A percentile compares a stretch with the other conserved stretches of the same genome.
These are phyloP conservation scores for Aptenodytes patagonicus DNA, from an alignment of 2,113 vertebrate species.

Conservation along the genomic window DNA sequence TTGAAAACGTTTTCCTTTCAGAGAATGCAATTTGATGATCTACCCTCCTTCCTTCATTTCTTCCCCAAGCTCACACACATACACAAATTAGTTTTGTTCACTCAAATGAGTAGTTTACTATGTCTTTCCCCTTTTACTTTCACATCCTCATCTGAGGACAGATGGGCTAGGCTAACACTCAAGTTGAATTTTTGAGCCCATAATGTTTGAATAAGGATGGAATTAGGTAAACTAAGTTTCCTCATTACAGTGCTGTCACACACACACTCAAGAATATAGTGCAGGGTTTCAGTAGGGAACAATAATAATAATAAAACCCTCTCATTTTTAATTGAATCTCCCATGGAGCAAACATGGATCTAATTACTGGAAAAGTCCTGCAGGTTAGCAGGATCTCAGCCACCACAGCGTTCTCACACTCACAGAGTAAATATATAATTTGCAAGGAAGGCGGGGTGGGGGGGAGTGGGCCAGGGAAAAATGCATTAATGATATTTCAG, in stretches of 20 bases:
- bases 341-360: background rate
- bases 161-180: background rate
- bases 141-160: background rate
- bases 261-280: background rate
- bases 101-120: background rate
- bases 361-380: conserved; percentile 12
- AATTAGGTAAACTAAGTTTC: background rate
- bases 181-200: background rate
- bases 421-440: background rate
- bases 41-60: background rate
- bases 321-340: conserved; percentile 12
- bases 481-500: background rate
- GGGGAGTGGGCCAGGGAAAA: background rate
- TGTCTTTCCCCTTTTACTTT: background rate
- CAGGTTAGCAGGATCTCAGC: conserved; percentile 5
- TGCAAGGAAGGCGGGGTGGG: background rate
- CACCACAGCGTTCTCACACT: background rate
- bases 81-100: background rate
- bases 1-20: background rate
- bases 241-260: background rate
- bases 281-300: background rate
- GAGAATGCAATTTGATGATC: background rate
- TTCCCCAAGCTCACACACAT: background rate
- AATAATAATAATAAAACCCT: background rate
- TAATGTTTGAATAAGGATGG: background rate